Percentiles rank a stretch among this genome's conserved stretches.
Evolutionary conservation across 2,888 invertebrate genomes (phyloP).

Genomic region (Zygothrica quintamaculata): DNA sequence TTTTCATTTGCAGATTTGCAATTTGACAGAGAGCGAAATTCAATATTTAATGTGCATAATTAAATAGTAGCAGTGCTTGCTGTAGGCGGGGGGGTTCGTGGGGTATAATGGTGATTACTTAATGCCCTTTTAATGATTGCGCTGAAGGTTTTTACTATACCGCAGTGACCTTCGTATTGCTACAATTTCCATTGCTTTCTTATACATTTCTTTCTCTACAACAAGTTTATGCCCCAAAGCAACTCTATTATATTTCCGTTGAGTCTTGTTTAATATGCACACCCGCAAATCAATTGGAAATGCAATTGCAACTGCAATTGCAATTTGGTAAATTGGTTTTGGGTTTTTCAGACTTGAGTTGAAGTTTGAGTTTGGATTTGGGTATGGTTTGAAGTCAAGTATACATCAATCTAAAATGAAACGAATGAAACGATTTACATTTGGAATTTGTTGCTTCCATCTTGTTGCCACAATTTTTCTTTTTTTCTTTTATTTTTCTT

Average conservation of each 20-base stretch:
- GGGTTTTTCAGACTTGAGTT: slow-evolving; percentile 21
- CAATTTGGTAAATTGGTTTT: slow-evolving; percentile 76
- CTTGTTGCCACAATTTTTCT: slow-evolving; percentile 12
- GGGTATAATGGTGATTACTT: neutral
- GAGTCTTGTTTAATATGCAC: slow-evolving; percentile 19
- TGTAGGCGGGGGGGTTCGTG: too few species aligned
- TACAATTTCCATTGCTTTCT: neutral
- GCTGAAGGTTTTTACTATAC: too few species aligned
- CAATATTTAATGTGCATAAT: slow-evolving; percentile 8
- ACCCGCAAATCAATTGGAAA: slow-evolving; percentile 63
- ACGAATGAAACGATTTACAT: slow-evolving; percentile 57
- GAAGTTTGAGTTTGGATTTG: slow-evolving; percentile 2
- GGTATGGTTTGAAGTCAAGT: too few species aligned
- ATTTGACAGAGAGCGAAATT: slow-evolving; percentile 16
- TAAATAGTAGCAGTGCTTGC: too few species aligned
- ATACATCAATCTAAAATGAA: slow-evolving; percentile 45
- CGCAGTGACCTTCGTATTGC: neutral
- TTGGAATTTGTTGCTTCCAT: slow-evolving; percentile 37
- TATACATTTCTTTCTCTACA: neutral
- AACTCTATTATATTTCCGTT: slow-evolving; percentile 26
- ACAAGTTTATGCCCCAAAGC: neutral
- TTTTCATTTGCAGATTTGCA: slow-evolving; percentile 6
- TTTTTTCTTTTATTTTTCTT: too few species aligned
- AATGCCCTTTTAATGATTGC: neutral
- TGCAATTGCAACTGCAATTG: too few species aligned